phyloP scores from a whole-genome alignment of 2,888 invertebrate genomes.

The Matsumyia berberina region DNA sequence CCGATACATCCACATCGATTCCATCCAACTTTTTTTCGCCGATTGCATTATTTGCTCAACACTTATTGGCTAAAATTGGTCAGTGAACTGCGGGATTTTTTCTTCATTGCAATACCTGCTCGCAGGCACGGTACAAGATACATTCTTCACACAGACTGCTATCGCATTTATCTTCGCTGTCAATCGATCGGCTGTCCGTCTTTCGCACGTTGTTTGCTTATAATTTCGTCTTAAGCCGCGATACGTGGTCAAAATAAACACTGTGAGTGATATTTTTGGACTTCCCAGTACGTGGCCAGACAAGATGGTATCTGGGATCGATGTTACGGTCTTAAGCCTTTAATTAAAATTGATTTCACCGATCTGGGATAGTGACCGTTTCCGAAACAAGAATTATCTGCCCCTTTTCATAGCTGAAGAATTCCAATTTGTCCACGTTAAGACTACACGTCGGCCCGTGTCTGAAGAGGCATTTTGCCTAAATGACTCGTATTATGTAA shows the following conservation, averaged over 20 bases:
- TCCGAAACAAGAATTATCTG: conserved; percentile 2
- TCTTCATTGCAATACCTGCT: conserved; percentile 31
- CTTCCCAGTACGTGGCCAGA: conserved; percentile 39
- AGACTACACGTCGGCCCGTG: conserved; percentile 20
- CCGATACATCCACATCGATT: conserved; percentile 35
- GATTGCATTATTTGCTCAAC: conserved; percentile 55
- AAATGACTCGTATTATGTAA: conserved; percentile 36
- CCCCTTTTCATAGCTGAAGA: neutral
- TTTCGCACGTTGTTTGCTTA: conserved; percentile 56
- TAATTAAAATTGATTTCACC: conserved; percentile 55
- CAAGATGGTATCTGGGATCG: conserved; percentile 48
- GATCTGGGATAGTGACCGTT: conserved; percentile 15
- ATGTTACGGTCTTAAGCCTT: conserved; percentile 6
- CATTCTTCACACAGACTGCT: conserved; percentile 48
- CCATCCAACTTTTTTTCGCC: conserved; percentile 21
- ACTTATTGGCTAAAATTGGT: conserved; percentile 48
- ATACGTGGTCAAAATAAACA: conserved; percentile 62
- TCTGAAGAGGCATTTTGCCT: conserved; percentile 1
- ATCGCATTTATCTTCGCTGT: conserved; percentile 60
- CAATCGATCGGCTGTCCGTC: conserved; percentile 62
- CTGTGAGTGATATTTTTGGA: conserved; percentile 23
- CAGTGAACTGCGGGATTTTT: conserved; percentile 40
- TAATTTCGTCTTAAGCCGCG: conserved; percentile 25
- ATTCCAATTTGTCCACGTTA: conserved; percentile 29
- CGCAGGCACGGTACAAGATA: conserved; percentile 8